Conservation (phyloP, 2,113 vertebrate species). For the Phoxinus phoxinus region DNA sequence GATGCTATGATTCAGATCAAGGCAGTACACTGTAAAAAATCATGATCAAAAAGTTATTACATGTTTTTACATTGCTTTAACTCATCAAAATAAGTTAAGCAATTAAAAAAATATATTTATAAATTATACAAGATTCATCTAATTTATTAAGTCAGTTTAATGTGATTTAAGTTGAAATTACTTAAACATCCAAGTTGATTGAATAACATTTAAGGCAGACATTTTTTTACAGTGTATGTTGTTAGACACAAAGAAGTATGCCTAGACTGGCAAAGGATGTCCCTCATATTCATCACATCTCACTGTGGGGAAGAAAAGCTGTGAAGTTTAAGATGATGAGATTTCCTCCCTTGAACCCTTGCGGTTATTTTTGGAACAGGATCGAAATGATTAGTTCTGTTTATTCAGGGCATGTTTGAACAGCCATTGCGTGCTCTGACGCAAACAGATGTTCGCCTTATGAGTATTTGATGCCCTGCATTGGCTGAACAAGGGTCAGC, state of each 20-base stretch:
- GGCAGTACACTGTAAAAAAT: neutral
- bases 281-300: constrained; percentile 12
- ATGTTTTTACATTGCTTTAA: too few relatives aligned
- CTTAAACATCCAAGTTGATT: too few relatives aligned
- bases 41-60: too few relatives aligned
- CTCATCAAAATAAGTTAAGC: too few relatives aligned
- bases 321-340: constrained; percentile 22
- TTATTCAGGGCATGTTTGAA: constrained; percentile 29
- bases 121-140: too few relatives aligned
- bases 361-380: constrained; percentile 7
- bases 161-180: too few relatives aligned
- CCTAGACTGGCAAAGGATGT: neutral
- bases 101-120: too few relatives aligned
- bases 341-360: neutral
- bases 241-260: constrained; percentile 1
- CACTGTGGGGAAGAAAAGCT: neutral
- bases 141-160: too few relatives aligned
- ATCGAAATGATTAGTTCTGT: constrained; percentile 32
- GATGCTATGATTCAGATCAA: constrained; percentile 13
- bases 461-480: neutral
- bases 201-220: too few relatives aligned
- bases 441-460: constrained; percentile 19
- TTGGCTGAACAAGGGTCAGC: neutral
- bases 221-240: neutral
- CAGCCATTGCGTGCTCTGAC: constrained; percentile 1